These are phyloP conservation scores for Rostratula benghalensis DNA, from an alignment of 2,113 vertebrate species.

Conservation along the genomic window DNA sequence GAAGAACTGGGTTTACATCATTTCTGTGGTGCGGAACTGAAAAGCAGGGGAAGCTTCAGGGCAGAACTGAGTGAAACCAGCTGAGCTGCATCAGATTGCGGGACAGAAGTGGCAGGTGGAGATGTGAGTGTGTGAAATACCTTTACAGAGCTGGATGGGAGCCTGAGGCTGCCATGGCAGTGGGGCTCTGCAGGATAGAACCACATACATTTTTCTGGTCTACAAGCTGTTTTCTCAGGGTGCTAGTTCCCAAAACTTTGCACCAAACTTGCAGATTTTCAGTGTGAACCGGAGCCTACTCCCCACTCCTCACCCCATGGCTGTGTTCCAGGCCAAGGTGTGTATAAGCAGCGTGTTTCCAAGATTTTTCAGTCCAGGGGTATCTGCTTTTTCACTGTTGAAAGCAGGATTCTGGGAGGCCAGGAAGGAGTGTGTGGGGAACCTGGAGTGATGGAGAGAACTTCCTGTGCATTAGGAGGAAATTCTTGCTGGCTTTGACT, in stretches of 20 bases:
- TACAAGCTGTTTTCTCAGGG: not conserved
- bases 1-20: constrained; percentile 14
- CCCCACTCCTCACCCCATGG: not conserved
- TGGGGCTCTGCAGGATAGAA: not conserved
- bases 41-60: not conserved
- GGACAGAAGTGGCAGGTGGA: not conserved
- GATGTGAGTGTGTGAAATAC: not conserved
- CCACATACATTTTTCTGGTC: not conserved
- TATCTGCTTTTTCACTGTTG: not conserved
- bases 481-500: constrained; percentile 50
- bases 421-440: not conserved
- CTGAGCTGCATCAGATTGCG: not conserved
- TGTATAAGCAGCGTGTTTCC: not conserved
- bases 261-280: not conserved
- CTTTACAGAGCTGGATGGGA: not conserved
- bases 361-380: not conserved
- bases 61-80: not conserved
- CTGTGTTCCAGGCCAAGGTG: not conserved
- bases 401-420: not conserved
- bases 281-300: not conserved
- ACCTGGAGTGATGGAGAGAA: not conserved
- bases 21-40: not conserved
- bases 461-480: constrained; percentile 43
- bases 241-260: not conserved
- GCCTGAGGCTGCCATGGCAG: not conserved